Evolutionary conservation across 2,797 vertebrate genomes (phyloP), one percentile per base, ranked within the genome.

Genomic region (Peromyscus eremicus): DNA sequence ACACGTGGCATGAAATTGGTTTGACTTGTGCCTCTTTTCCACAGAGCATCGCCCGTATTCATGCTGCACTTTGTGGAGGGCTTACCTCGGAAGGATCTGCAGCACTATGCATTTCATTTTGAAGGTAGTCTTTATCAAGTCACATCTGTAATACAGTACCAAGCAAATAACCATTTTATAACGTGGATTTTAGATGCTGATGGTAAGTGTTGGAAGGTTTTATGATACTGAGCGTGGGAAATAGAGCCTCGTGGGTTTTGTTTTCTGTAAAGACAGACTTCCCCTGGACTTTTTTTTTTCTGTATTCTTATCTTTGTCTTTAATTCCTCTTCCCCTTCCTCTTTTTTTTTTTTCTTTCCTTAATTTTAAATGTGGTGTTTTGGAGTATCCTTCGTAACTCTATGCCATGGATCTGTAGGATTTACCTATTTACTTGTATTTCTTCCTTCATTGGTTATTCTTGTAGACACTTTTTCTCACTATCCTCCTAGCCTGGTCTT

Each of bases 41-140:
- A 75, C 90, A 99, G 99, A 62, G 40, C 99, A 5, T 97, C 99
- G 25, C 96, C 99, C 2, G 62, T 99, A 96, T 99, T 99, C 92
- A 99, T 97, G 79, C 84, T 99, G 96, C 99, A 99, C 98, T 99
- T 99, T 29, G 99, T 99, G 3, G 99, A 99, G 97, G 99, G 99
- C 40, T 99, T 99, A 64, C 99, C 99, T 5, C 98, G 98, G 97
- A 99, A 95, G 81, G 98, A 99, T 52, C 91, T 99, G 96, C 93
- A 97, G 29, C 94, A 71, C 62, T 99, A 99, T 23, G 97, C 97
- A 0, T 99, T 99, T 98, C 97, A 68, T 10, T 99, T 99, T 98
- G 97, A 99, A 84, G 98, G 98, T 25, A 98, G 86, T 83, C 96
- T 86, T 73, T 99, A 99, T 94, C 98, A 98, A 0, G 89, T 99